phyloP scores from a whole-genome alignment of 2,113 vertebrate species.

The Prolemur simus region DNA sequence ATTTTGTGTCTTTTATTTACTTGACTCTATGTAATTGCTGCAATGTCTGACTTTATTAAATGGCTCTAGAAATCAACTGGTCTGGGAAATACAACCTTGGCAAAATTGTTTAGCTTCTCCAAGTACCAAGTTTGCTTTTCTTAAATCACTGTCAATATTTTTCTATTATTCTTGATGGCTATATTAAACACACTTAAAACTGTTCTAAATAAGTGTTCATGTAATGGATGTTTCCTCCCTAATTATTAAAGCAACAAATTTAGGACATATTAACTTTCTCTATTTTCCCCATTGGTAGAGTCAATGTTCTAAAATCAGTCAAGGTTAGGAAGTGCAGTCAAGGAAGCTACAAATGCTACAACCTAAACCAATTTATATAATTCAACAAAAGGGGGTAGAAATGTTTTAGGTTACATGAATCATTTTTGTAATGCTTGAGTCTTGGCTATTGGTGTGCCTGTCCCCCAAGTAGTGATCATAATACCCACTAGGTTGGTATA shows the following conservation, averaged over 20 bases:
- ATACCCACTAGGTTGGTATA: too few species aligned
- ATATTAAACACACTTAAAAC: constrained; percentile 6
- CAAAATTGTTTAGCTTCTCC: neutral
- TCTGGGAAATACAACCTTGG: neutral
- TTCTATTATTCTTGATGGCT: neutral
- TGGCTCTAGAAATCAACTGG: neutral
- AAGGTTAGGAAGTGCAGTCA: neutral
- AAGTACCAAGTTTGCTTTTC: constrained; percentile 18
- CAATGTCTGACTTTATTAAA: constrained; percentile 11
- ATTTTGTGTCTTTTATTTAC: neutral
- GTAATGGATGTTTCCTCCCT: neutral
- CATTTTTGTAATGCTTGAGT: too few species aligned
- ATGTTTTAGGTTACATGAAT: too few species aligned
- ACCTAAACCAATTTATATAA: neutral
- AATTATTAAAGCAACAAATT: neutral
- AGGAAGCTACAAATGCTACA: neutral
- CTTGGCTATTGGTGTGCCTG: too few species aligned
- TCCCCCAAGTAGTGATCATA: too few species aligned
- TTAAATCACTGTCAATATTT: neutral
- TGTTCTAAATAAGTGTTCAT: neutral
- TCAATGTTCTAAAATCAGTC: neutral
- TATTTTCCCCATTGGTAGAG: neutral
- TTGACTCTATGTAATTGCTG: neutral
- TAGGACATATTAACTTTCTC: neutral
- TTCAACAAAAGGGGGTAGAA: too few species aligned